A percentile compares a stretch with the other conserved stretches of the same genome.
Evolutionary conservation across 2,113 vertebrate species (phyloP).

Genomic region (Upupa epops): DNA sequence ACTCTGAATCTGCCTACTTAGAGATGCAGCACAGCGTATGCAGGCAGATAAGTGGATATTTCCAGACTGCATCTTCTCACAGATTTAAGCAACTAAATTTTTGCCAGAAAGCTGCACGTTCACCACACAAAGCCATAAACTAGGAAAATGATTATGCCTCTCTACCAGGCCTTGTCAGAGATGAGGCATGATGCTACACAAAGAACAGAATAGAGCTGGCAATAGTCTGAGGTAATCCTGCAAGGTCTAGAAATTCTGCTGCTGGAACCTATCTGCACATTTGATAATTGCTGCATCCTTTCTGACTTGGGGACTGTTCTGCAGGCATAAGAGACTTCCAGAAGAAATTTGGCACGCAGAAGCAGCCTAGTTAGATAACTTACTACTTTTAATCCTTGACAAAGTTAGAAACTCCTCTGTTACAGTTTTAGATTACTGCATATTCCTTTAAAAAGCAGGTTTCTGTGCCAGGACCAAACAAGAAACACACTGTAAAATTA

Average conservation of each 20-base stretch:
- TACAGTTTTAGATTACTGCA: not conserved
- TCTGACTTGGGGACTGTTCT: not conserved
- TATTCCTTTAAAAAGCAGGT: not conserved
- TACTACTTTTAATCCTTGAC: not conserved
- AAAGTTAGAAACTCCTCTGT: not conserved
- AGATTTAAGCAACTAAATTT: conserved; percentile 13
- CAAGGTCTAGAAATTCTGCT: not conserved
- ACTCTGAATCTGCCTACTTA: conserved; percentile 47
- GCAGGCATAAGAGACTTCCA: not conserved
- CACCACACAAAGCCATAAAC: not conserved
- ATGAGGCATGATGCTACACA: not conserved
- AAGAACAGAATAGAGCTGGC: not conserved
- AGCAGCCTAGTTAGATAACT: not conserved
- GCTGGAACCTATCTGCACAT: not conserved
- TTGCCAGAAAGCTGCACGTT: not conserved
- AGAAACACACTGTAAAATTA: not conserved
- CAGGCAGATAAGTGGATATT: conserved; percentile 24
- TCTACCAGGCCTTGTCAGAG: not conserved
- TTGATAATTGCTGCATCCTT: not conserved
- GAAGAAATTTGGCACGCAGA: not conserved
- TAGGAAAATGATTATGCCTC: not conserved
- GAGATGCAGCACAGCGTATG: not conserved
- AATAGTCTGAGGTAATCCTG: not conserved
- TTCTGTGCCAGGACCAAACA: not conserved
- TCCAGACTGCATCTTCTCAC: conserved; percentile 43